These are phyloP conservation scores for Tolmerus cingulatus DNA, from an alignment of 2,888 invertebrate genomes.

Conservation along the genomic window DNA sequence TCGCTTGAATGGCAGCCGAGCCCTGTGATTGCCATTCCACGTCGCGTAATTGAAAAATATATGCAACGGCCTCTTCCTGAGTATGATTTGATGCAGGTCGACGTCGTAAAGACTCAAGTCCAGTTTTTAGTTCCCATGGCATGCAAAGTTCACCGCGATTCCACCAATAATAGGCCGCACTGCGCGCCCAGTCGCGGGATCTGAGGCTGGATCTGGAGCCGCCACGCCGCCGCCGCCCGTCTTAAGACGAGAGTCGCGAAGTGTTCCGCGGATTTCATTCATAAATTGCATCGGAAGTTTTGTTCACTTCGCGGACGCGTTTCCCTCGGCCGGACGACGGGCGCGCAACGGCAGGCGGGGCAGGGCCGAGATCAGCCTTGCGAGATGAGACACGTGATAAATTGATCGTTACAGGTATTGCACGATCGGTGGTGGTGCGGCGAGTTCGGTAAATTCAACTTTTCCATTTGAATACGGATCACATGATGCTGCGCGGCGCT, in stretches of 20 bases:
- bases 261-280: slow-evolving; percentile 46
- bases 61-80: slow-evolving; percentile 29
- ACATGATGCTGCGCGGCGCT: neutral
- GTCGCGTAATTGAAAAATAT: slow-evolving; percentile 47
- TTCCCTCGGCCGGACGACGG: neutral
- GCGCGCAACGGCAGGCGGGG: neutral
- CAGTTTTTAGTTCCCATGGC: slow-evolving; percentile 45
- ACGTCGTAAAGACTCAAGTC: slow-evolving; percentile 29
- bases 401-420: slow-evolving; percentile 47
- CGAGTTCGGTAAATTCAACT: slow-evolving; percentile 9
- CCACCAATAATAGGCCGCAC: slow-evolving; percentile 14
- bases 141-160: slow-evolving; percentile 15
- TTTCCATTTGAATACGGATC: slow-evolving; percentile 35
- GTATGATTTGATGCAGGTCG: slow-evolving; percentile 32
- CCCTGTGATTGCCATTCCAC: slow-evolving; percentile 42
- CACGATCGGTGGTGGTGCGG: slow-evolving; percentile 43
- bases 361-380: slow-evolving; percentile 24
- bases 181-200: neutral
- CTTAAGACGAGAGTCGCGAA: slow-evolving; percentile 36
- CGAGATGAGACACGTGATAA: slow-evolving; percentile 48
- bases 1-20: slow-evolving; percentile 10
- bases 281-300: slow-evolving; percentile 41
- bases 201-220: neutral
- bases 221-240: neutral
- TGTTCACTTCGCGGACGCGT: slow-evolving; percentile 4